These are phyloP conservation scores for Melangyna quadrimaculata DNA, from an alignment of 2,888 invertebrate genomes.

Conservation along the genomic window DNA sequence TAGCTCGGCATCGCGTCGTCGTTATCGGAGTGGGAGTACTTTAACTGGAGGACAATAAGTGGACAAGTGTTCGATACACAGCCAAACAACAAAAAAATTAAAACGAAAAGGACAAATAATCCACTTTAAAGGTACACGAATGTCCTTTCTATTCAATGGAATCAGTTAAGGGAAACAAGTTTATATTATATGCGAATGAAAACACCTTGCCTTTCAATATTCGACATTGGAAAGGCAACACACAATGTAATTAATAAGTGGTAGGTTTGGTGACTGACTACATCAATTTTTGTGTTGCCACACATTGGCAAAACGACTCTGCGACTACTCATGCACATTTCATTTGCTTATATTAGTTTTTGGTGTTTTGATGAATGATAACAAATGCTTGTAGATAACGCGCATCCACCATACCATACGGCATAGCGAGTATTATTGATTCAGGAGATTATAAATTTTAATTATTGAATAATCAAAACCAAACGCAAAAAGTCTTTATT, in stretches of 20 bases:
- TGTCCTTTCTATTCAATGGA: conserved; percentile 61
- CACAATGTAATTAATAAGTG: conserved; percentile 60
- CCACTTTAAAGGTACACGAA: conserved; percentile 29
- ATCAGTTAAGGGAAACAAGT: conserved; percentile 66
- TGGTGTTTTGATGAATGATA: conserved; percentile 14
- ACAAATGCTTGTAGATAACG: not conserved
- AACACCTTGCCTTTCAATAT: conserved; percentile 60
- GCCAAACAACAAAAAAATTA: not conserved
- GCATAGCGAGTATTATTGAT: not conserved
- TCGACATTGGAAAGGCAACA: conserved; percentile 20
- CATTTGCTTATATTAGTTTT: conserved; percentile 29
- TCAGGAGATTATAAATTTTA: not conserved
- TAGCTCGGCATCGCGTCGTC: too few relatives aligned
- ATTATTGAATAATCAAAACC: too few relatives aligned
- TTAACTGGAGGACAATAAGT: conserved; percentile 22
- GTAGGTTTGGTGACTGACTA: conserved; percentile 5
- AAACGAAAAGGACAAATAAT: conserved; percentile 54
- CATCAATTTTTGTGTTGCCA: not conserved
- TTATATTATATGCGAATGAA: conserved; percentile 63
- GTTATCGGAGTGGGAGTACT: conserved; percentile 46
- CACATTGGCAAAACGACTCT: conserved; percentile 29
- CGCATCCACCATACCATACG: not conserved
- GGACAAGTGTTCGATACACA: conserved; percentile 37
- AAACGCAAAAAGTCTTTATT: too few relatives aligned
- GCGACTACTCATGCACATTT: conserved; percentile 14